A percentile compares a stretch with the other conserved stretches of the same genome.
These are phyloP conservation scores for Cyrtonyx montezumae DNA, from an alignment of 2,113 vertebrate genomes.

Conservation along the genomic window DNA sequence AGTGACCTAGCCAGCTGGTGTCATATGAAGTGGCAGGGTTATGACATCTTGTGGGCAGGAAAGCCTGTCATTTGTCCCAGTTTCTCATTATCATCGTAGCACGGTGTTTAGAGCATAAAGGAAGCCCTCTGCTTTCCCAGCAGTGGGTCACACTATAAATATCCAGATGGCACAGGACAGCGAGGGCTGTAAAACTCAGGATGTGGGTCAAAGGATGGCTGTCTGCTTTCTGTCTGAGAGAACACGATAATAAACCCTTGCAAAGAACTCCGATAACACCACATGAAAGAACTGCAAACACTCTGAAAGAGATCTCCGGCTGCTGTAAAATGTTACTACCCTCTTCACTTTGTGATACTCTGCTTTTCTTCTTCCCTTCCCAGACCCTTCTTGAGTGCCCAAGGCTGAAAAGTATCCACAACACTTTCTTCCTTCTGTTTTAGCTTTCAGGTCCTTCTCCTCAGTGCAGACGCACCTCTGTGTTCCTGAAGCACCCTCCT, in stretches of 20 bases:
- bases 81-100: slow-evolving; percentile 33
- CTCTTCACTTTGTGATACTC: not conserved
- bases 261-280: slow-evolving; percentile 48
- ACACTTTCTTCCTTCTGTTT: not conserved
- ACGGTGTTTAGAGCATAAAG: slow-evolving; percentile 26
- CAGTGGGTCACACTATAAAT: slow-evolving; percentile 59
- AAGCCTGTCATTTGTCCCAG: slow-evolving; percentile 29
- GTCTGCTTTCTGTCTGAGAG: slow-evolving; percentile 64
- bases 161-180: slow-evolving; percentile 56
- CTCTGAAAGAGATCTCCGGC: not conserved
- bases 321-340: slow-evolving; percentile 30
- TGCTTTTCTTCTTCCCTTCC: slow-evolving; percentile 38
- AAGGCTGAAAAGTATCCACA: not conserved
- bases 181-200: slow-evolving; percentile 62
- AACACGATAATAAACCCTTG: slow-evolving; percentile 24
- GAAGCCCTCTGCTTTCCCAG: slow-evolving; percentile 54
- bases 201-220: slow-evolving; percentile 66
- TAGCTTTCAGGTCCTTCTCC: not conserved
- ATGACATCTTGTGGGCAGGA: slow-evolving; percentile 33
- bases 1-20: not conserved
- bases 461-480: not conserved
- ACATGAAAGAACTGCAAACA: slow-evolving; percentile 64
- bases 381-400: not conserved
- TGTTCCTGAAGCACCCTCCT: not conserved
- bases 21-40: not conserved